Evolutionary conservation across 1,140 invertebrate genomes (phyloP).

Genomic region (Musca vetustissima): DNA sequence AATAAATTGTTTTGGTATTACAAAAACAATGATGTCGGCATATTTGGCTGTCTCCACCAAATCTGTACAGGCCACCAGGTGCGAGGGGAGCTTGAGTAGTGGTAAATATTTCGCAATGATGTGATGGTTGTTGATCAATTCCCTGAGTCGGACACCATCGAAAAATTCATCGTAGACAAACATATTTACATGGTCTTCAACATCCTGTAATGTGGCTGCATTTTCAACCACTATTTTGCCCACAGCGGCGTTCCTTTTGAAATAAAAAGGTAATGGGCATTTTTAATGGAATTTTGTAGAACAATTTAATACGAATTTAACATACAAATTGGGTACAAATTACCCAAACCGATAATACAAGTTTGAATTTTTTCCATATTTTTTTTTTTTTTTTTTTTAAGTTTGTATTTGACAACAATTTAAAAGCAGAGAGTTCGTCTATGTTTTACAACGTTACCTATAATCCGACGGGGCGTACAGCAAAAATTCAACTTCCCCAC

Average conservation of each 20-base stretch:
- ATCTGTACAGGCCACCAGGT: no score
- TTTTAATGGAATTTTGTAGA: background rate
- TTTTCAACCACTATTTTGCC: constrained; percentile 40
- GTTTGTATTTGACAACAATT: no score
- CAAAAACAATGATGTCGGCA: constrained; percentile 44
- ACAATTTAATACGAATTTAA: no score
- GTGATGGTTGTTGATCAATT: constrained; percentile 43
- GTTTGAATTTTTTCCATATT: constrained; percentile 34
- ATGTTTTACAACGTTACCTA: no score
- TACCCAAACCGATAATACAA: constrained; percentile 44
- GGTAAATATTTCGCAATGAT: constrained; percentile 45
- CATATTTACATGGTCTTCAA: constrained; percentile 40
- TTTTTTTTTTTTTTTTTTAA: background rate
- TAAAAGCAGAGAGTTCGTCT: no score
- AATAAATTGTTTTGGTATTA: constrained; percentile 41
- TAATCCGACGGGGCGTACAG: no score
- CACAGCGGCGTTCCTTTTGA: constrained; percentile 37
- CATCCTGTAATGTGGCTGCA: constrained; percentile 24
- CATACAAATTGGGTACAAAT: constrained; percentile 32
- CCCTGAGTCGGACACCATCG: constrained; percentile 40
- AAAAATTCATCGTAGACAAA: constrained; percentile 43
- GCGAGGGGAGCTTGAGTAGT: constrained; percentile 35
- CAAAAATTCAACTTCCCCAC: no score
- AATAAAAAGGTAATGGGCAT: background rate
- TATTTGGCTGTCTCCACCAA: no score